Conservation (phyloP, 2,113 vertebrate species). For the Orycteropus afer region DNA sequence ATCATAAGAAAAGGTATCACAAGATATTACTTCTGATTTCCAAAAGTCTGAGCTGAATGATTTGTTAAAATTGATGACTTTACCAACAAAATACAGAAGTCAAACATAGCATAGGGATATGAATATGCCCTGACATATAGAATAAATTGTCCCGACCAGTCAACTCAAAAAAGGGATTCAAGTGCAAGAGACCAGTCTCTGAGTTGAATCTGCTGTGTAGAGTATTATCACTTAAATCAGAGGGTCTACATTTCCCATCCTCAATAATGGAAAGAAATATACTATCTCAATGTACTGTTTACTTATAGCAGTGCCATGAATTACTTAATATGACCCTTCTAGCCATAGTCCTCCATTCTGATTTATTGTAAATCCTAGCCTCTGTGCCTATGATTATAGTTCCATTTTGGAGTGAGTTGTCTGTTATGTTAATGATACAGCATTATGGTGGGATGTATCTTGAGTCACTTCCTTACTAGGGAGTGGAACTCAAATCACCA, state of each 20-base stretch:
- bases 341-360: no score
- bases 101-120: background rate
- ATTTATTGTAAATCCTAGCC: no score
- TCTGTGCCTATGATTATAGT: no score
- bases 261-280: background rate
- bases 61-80: conserved; percentile 26
- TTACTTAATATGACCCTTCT: no score
- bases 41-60: conserved; percentile 16
- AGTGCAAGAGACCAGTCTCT: background rate
- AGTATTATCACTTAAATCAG: conserved; percentile 18
- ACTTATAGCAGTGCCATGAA: no score
- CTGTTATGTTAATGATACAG: no score
- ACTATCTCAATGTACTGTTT: background rate
- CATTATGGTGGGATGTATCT: no score
- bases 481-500: no score
- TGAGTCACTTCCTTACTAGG: no score
- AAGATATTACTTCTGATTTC: conserved; percentile 13
- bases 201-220: background rate
- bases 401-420: no score
- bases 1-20: conserved; percentile 7
- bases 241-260: background rate
- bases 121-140: background rate
- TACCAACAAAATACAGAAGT: conserved; percentile 24
- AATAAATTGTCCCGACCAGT: conserved; percentile 18
- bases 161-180: background rate